Evolutionary conservation across 2,888 invertebrate species (phyloP).

Genomic region (Amaurobius ferox): DNA sequence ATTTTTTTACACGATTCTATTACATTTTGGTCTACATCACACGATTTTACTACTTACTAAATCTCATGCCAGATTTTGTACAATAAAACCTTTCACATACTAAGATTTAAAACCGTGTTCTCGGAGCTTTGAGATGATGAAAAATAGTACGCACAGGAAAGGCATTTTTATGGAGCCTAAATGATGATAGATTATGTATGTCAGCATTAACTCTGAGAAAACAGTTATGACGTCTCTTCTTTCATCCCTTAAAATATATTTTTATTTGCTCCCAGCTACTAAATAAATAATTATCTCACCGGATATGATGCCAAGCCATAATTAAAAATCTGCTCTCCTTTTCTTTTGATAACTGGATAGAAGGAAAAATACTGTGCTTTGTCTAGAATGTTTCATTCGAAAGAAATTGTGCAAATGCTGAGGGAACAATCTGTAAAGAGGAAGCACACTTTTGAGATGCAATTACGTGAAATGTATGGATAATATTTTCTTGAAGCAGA

Average conservation of each 20-base stretch:
- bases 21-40: too few species aligned
- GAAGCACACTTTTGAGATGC: not conserved
- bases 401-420: not conserved
- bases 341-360: not conserved
- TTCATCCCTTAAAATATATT: not conserved
- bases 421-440: not conserved
- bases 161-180: slow-evolving; percentile 4
- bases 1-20: too few species aligned
- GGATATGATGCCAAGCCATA: not conserved
- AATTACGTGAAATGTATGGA: slow-evolving; percentile 2
- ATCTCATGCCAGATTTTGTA: too few species aligned
- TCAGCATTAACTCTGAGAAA: not conserved
- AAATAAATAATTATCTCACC: slow-evolving; percentile 7
- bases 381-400: not conserved
- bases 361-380: not conserved
- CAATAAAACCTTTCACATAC: not conserved
- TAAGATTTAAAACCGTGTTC: not conserved
- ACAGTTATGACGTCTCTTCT: not conserved
- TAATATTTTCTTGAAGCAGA: not conserved
- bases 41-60: not conserved
- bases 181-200: slow-evolving; percentile 12
- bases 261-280: slow-evolving; percentile 3
- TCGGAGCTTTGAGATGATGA: not conserved
- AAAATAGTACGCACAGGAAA: not conserved
- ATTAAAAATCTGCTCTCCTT: not conserved